phyloP scores from a whole-genome alignment of 53 echinoderm and acorn worm species.

The Crossaster papposus region DNA sequence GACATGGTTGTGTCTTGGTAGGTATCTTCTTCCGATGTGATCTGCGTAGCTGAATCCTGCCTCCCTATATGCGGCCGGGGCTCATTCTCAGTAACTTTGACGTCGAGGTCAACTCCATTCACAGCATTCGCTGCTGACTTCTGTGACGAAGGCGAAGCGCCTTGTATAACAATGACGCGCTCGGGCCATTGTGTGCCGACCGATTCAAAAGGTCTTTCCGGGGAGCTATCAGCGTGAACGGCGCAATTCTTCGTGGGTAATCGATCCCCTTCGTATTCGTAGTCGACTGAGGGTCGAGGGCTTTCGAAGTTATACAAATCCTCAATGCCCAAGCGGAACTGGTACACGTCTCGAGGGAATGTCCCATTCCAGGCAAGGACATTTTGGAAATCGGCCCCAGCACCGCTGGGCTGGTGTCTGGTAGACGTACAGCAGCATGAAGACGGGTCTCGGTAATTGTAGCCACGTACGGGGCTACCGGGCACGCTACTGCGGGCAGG shows the following conservation, averaged over 20 bases:
- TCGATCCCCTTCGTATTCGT: slow-evolving; percentile 79
- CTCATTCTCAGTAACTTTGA: slow-evolving; percentile 50
- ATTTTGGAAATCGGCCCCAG: slow-evolving; percentile 76
- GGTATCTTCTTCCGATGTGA: slow-evolving; percentile 10
- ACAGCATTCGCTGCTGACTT: slow-evolving; percentile 31
- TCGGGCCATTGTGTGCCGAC: slow-evolving; percentile 97
- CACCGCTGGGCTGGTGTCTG: slow-evolving; percentile 58
- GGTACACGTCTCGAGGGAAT: slow-evolving; percentile 94
- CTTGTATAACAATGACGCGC: slow-evolving; percentile 78
- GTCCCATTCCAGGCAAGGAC: slow-evolving; percentile 98
- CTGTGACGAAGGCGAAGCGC: slow-evolving; percentile 63
- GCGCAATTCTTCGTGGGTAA: slow-evolving; percentile 64
- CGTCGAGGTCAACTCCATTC: slow-evolving; percentile 50
- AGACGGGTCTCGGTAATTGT: slow-evolving; percentile 77
- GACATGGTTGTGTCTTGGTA: slow-evolving; percentile 33
- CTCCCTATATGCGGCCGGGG: slow-evolving; percentile 38
- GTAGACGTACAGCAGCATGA: slow-evolving; percentile 74
- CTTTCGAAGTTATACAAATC: slow-evolving; percentile 87
- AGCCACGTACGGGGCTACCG: slow-evolving; percentile 86
- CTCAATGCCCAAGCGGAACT: slow-evolving; percentile 72
- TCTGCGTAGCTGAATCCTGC: slow-evolving; percentile 30
- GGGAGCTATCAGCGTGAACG: slow-evolving; percentile 68
- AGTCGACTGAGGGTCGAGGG: slow-evolving; percentile 89
- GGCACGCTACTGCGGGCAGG: slow-evolving; percentile 88
- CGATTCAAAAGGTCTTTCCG: slow-evolving; percentile 72